A percentile compares a stretch with the other conserved stretches of the same genome.
Conservation (phyloP, 2,888 invertebrate genomes). For the Acanthosepion esculentum region DNA sequence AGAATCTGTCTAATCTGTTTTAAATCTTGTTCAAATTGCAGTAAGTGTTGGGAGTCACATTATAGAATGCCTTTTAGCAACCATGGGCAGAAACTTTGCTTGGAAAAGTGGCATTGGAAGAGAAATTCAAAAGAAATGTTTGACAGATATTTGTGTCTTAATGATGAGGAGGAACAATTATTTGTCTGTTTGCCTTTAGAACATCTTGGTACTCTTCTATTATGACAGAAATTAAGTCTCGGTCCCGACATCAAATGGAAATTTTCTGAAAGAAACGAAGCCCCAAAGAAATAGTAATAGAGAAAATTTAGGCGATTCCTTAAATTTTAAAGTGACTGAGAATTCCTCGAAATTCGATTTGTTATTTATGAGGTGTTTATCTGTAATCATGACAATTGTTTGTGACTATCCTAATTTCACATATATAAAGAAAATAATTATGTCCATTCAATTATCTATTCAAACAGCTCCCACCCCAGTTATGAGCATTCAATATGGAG, state of each 20-base stretch:
- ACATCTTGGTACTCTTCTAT: neutral
- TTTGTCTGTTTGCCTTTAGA: neutral
- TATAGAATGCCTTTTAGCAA: neutral
- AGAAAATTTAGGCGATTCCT: no score
- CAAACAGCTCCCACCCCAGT: no score
- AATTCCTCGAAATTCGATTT: no score
- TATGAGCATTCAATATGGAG: no score
- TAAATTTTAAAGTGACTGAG: no score
- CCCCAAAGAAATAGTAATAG: no score
- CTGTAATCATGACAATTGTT: no score
- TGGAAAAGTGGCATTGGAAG: neutral
- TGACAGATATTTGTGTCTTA: neutral
- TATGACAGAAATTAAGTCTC: neutral
- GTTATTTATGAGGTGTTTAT: no score
- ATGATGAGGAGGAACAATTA: neutral
- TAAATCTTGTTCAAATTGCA: neutral
- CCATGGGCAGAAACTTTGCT: neutral
- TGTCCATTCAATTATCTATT: no score
- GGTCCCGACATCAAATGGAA: neutral
- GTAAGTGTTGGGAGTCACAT: neutral
- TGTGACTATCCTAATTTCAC: no score
- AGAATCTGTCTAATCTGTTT: neutral
- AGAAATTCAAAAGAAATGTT: neutral
- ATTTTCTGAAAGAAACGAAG: neutral
- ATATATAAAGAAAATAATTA: no score